Evolutionary conservation across 2,888 invertebrate genomes (phyloP).

Genomic region (Dicyrtomina minuta): DNA sequence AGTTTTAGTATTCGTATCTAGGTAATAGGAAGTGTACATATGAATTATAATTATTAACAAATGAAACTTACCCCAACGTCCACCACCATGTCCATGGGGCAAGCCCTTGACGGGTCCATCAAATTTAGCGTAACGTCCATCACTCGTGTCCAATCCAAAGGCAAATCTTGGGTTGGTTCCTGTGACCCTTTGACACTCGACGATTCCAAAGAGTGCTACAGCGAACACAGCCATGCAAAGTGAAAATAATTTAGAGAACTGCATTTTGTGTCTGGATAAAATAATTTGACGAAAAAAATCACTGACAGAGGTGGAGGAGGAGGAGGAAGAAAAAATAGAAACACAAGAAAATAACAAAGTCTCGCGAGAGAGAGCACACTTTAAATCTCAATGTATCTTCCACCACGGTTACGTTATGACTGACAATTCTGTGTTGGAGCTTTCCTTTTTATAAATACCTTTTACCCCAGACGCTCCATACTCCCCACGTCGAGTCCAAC

Average conservation of each 20-base stretch:
- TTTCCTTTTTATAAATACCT: no score
- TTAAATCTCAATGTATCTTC: no score
- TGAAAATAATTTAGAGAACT: slow-evolving; percentile 24
- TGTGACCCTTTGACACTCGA: slow-evolving; percentile 13
- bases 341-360: no score
- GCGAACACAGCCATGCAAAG: slow-evolving; percentile 26
- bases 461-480: no score
- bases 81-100: slow-evolving; percentile 33
- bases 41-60: background rate
- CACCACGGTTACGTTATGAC: no score
- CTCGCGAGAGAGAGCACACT: no score
- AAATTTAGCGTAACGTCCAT: slow-evolving; percentile 29
- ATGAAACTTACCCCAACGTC: slow-evolving; percentile 21
- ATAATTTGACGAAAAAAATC: background rate
- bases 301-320: background rate
- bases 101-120: slow-evolving; percentile 32
- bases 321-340: background rate
- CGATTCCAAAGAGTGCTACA: slow-evolving; percentile 22
- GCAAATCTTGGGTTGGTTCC: slow-evolving; percentile 24
- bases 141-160: slow-evolving; percentile 32
- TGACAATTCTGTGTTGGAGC: no score
- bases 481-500: no score
- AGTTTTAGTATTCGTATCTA: background rate
- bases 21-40: background rate
- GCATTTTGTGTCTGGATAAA: slow-evolving; percentile 23